A percentile compares a stretch with the other conserved stretches of the same genome.
Evolutionary conservation across 2,888 invertebrate genomes (phyloP).

Genomic region (Emesis furor): DNA sequence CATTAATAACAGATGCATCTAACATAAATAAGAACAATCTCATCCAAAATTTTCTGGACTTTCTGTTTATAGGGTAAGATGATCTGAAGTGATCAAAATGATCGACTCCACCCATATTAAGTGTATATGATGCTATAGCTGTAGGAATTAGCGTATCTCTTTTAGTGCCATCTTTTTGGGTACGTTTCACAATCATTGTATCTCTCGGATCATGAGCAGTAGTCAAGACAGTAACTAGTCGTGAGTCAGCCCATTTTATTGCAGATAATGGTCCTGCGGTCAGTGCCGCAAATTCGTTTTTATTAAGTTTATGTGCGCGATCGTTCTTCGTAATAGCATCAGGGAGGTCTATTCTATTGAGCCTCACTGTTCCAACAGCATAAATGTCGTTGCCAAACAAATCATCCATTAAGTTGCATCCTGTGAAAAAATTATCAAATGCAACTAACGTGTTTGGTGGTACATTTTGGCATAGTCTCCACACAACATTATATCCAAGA

Average conservation of each 20-base stretch:
- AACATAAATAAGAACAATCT: conserved; percentile 48
- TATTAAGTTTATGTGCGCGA: not conserved
- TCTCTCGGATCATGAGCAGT: conserved; percentile 61
- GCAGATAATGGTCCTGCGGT: conserved; percentile 11
- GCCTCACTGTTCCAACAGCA: not conserved
- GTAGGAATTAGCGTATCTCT: not conserved
- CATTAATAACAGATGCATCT: conserved; percentile 27
- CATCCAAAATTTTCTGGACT: conserved; percentile 62
- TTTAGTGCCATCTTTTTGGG: conserved; percentile 21
- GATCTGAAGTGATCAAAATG: conserved; percentile 48
- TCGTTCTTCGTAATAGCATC: not conserved
- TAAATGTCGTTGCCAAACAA: not conserved
- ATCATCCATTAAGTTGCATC: not conserved
- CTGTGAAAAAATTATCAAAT: not conserved
- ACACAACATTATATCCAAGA: no score
- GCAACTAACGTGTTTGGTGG: not conserved
- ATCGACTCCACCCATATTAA: conserved; percentile 69
- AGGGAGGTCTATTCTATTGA: no score
- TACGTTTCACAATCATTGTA: conserved; percentile 56
- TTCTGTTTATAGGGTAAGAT: conserved; percentile 35
- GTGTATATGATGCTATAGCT: conserved; percentile 47
- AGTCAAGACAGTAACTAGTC: conserved; percentile 66
- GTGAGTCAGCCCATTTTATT: conserved; percentile 55
- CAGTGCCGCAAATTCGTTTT: not conserved
- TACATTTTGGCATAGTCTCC: not conserved